These are phyloP conservation scores for Drosophila guanche DNA, from an alignment of 1,140 invertebrate species.

Conservation along the genomic window DNA sequence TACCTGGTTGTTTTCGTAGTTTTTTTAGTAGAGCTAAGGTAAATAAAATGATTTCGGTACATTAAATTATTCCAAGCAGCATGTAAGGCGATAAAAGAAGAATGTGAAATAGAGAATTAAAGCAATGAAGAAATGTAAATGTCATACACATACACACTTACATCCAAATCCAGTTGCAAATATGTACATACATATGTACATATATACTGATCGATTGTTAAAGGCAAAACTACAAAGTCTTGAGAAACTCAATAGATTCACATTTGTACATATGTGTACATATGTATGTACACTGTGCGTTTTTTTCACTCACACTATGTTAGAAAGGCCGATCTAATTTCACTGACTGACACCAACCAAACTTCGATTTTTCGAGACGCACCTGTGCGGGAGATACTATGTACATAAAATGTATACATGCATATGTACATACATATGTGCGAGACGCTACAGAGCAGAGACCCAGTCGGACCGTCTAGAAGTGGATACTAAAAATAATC, in stretches of 20 bases:
- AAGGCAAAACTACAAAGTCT: no score
- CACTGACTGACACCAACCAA: no score
- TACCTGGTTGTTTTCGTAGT: slow-evolving; percentile 79
- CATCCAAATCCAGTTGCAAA: background rate
- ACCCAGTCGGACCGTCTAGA: no score
- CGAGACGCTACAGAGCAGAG: no score
- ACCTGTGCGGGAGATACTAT: background rate
- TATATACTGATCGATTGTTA: no score
- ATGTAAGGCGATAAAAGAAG: slow-evolving; percentile 50
- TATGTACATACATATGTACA: background rate
- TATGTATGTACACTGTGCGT: no score
- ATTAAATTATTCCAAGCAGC: slow-evolving; percentile 64
- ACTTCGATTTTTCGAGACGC: background rate
- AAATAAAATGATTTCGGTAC: slow-evolving; percentile 50
- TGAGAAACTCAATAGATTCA: no score
- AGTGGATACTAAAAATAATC: no score
- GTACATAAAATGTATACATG: background rate
- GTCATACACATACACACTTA: slow-evolving; percentile 14
- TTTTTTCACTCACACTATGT: no score
- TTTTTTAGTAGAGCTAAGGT: slow-evolving; percentile 77
- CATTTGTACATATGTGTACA: no score
- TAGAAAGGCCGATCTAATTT: no score
- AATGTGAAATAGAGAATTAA: slow-evolving; percentile 45
- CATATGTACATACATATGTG: background rate
- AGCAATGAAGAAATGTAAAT: slow-evolving; percentile 21